phyloP scores from a whole-genome alignment of 2,888 invertebrate genomes.

The Acleris holmiana region DNA sequence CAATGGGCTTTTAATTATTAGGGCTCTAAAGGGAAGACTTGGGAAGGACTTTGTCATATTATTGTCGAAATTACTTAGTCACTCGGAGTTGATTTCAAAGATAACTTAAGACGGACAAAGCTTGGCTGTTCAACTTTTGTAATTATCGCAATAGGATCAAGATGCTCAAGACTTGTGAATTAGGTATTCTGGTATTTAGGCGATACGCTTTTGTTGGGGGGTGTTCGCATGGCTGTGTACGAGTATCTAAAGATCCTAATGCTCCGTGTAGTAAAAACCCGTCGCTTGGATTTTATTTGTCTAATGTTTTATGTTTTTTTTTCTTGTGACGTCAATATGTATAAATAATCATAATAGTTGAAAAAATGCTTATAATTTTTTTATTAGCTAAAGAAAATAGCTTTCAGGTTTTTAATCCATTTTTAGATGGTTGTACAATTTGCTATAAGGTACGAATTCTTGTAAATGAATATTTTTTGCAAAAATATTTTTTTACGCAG shows the following conservation, averaged over 20 bases:
- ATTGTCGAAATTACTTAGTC: slow-evolving; percentile 33
- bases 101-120: slow-evolving; percentile 24
- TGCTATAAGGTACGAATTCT: too few relatives aligned
- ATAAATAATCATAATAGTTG: too few relatives aligned
- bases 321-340: too few relatives aligned
- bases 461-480: too few relatives aligned
- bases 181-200: slow-evolving; percentile 9
- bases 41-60: slow-evolving; percentile 32
- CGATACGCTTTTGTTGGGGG: background rate
- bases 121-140: slow-evolving; percentile 13
- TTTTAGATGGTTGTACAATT: too few relatives aligned
- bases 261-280: too few relatives aligned
- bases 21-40: slow-evolving; percentile 38
- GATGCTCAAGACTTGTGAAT: background rate
- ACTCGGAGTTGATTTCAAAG: slow-evolving; percentile 20
- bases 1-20: slow-evolving; percentile 48
- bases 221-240: background rate
- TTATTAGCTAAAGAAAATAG: too few relatives aligned
- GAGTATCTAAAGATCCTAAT: too few relatives aligned
- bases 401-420: too few relatives aligned
- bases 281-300: too few relatives aligned
- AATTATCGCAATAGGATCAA: slow-evolving; percentile 4
- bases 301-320: background rate
- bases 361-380: too few relatives aligned
- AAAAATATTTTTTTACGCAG: too few relatives aligned